These are phyloP conservation scores for Camponotus pennsylvanicus DNA, from an alignment of 1,140 invertebrate genomes.

Conservation along the genomic window DNA sequence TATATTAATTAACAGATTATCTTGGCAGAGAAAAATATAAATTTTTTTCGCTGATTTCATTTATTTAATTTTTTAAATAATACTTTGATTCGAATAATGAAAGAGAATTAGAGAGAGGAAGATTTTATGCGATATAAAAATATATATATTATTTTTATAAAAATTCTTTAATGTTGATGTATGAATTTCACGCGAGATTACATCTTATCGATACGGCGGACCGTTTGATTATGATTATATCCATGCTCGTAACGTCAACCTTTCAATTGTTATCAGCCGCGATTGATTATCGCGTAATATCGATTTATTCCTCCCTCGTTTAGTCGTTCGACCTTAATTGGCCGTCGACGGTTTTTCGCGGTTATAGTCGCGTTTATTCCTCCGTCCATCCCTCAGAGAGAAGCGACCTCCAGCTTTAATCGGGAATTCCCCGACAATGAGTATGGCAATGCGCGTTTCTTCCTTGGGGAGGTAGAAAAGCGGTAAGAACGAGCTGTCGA, in stretches of 20 bases:
- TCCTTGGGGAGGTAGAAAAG: slow-evolving; percentile 14
- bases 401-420: slow-evolving; percentile 32
- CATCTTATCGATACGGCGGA: slow-evolving; percentile 16
- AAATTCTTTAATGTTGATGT: not conserved
- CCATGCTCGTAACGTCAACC: not conserved
- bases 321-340: slow-evolving; percentile 57
- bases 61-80: too few relatives aligned
- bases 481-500: slow-evolving; percentile 50
- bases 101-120: not conserved
- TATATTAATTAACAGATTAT: too few relatives aligned
- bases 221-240: not conserved
- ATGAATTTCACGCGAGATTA: not conserved
- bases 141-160: not conserved
- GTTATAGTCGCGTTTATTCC: not conserved
- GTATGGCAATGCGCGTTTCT: slow-evolving; percentile 18
- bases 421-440: slow-evolving; percentile 33
- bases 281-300: slow-evolving; percentile 16
- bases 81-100: too few relatives aligned
- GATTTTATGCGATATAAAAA: not conserved
- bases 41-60: too few relatives aligned
- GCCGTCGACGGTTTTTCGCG: slow-evolving; percentile 46
- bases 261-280: slow-evolving; percentile 21
- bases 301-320: slow-evolving; percentile 23
- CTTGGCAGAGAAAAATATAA: too few relatives aligned
- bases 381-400: slow-evolving; percentile 12